Conservation (phyloP, 2,888 invertebrate species). For the Aphodius sticticus region DNA sequence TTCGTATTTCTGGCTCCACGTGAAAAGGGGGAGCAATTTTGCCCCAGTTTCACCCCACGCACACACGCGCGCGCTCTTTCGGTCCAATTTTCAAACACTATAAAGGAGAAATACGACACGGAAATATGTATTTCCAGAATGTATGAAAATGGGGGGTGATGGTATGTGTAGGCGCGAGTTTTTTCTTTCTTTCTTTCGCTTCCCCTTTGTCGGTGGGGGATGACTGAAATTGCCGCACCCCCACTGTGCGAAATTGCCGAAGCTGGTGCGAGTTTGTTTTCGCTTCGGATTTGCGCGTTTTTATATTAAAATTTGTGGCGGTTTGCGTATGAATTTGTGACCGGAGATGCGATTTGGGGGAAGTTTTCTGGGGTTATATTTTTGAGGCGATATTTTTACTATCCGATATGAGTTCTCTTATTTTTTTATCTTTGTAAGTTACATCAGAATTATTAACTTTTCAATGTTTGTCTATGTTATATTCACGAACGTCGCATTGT, state of each 20-base stretch:
- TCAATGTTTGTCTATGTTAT: too few relatives aligned
- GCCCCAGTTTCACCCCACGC: not conserved
- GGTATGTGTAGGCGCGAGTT: not conserved
- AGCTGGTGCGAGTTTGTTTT: constrained; percentile 4
- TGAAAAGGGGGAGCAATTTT: not conserved
- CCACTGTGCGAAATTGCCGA: not conserved
- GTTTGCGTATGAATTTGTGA: constrained; percentile 4
- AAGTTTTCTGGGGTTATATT: not conserved
- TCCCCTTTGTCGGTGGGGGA: not conserved
- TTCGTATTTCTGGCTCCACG: constrained; percentile 15
- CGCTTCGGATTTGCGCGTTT: not conserved
- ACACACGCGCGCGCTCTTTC: constrained; percentile 7
- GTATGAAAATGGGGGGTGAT: not conserved
- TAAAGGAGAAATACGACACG: constrained; percentile 23
- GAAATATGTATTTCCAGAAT: constrained; percentile 4
- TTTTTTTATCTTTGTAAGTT: too few relatives aligned
- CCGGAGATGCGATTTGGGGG: not conserved
- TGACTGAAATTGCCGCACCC: constrained; percentile 4
- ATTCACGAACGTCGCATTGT: too few relatives aligned
- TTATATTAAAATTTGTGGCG: not conserved
- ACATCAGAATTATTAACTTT: too few relatives aligned
- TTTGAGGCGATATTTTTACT: not conserved
- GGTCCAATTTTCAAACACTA: constrained; percentile 23
- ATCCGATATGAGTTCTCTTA: not conserved
- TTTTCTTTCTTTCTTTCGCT: not conserved